Evolutionary conservation across 1,140 invertebrate genomes (phyloP), one percentile per base, ranked within the genome.

Genomic region (Drosophila obscura): DNA sequence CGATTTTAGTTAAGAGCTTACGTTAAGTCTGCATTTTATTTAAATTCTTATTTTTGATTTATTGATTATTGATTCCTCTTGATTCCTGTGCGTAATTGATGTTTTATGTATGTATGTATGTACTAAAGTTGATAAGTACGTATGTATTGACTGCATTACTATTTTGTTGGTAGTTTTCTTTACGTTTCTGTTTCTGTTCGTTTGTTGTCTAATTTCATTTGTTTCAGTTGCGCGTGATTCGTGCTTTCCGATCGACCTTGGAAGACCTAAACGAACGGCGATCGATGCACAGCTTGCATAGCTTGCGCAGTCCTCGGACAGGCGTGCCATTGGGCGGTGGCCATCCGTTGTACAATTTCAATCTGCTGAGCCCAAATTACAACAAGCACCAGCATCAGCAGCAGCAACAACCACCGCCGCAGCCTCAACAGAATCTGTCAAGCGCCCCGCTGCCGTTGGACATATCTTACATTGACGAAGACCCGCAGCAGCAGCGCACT

Each of bases 181-280:
- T 85, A 64, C 58, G 71, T 80, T 90, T 66, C 64, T 55, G 64
- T 79, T 87, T 91, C 56, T 78, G 85, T 90, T 90, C 74, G 80
- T 91, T 91, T 89, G 79, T 91, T 91, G 83, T 91, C 77, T 77
- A 89, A 90, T 93, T 93, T 94, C 92, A 95, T 94, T 94, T 94
- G 96, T 97, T 97, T 94, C 97, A 99, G 98, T 96, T 99, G 94
- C 97, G 99, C 94, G 99, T 99, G 94, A 98, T 99, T 94, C 97
- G 98, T 94, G 99, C 98, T 92, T 99, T 99, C 97, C 99, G 98
- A 94, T 99, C 98, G 92, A 99, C 97, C 92, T 94, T 99, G 94
- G 99, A 99, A 95, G 99, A 99, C 94, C 95, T 99, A 94, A 98
- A 99, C 94, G 99, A 99, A 94, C 96, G 97, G 92, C 96, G 97